Evolutionary conservation across 1,140 invertebrate species (phyloP).

Genomic region (Chironomus tepperi): DNA sequence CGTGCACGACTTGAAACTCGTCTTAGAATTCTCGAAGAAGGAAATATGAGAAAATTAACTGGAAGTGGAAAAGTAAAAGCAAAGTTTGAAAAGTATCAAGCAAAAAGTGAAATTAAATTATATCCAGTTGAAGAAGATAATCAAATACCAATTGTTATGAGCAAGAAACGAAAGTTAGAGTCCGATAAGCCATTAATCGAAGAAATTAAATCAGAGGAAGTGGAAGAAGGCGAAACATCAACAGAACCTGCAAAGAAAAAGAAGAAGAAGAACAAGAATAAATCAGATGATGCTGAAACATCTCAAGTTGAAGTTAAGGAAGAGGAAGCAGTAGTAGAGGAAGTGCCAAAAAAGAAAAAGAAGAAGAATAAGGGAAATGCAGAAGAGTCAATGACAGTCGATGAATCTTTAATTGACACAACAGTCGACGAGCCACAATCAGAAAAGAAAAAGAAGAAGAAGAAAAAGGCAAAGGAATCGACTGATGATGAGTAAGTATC

Average conservation of each 20-base stretch:
- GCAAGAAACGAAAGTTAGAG: slow-evolving; percentile 34
- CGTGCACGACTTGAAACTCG: slow-evolving; percentile 76
- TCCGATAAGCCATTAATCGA: slow-evolving; percentile 31
- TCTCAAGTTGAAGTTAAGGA: slow-evolving; percentile 28
- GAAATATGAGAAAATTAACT: slow-evolving; percentile 70
- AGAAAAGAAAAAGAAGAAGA: slow-evolving; percentile 31
- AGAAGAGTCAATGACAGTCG: slow-evolving; percentile 31
- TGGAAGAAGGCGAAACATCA: slow-evolving; percentile 26
- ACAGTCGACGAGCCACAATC: slow-evolving; percentile 27
- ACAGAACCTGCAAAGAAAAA: slow-evolving; percentile 34
- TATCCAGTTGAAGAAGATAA: slow-evolving; percentile 18
- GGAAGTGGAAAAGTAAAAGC: slow-evolving; percentile 79
- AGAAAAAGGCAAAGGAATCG: slow-evolving; percentile 26
- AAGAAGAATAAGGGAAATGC: slow-evolving; percentile 36
- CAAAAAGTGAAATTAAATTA: slow-evolving; percentile 49
- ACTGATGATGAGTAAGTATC: slow-evolving; percentile 10
- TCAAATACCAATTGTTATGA: slow-evolving; percentile 29
- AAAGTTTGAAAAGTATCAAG: slow-evolving; percentile 86
- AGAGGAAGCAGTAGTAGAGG: slow-evolving; percentile 30
- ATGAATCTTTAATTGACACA: slow-evolving; percentile 28
- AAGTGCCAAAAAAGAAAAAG: slow-evolving; percentile 38
- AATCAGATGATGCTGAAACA: slow-evolving; percentile 29
- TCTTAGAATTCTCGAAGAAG: slow-evolving; percentile 73
- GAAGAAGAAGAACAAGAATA: slow-evolving; percentile 32
- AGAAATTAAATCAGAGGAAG: slow-evolving; percentile 35